phyloP scores from a whole-genome alignment of 2,888 invertebrate genomes.

The Tridacna crocea region DNA sequence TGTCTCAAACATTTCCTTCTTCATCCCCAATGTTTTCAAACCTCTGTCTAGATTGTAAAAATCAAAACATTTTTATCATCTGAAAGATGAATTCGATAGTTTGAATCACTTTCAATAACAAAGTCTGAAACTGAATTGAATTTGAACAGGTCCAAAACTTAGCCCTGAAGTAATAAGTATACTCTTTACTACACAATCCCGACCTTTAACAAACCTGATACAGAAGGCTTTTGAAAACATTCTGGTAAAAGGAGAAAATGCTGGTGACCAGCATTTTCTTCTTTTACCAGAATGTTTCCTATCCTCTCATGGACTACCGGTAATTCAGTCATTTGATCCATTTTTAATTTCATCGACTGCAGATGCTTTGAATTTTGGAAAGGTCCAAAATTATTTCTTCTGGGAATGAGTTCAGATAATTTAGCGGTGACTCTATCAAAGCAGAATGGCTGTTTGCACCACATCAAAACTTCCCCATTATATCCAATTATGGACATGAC shows the following conservation, averaged over 20 bases:
- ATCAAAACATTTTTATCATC: no score
- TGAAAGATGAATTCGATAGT: no score
- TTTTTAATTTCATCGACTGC: neutral
- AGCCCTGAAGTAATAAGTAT: no score
- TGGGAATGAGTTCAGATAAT: neutral
- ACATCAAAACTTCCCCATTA: neutral
- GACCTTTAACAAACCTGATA: no score
- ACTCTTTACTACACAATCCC: no score
- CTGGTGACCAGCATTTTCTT: neutral
- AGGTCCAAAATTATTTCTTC: neutral
- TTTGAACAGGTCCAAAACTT: no score
- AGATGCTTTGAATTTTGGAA: neutral
- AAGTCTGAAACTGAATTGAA: no score
- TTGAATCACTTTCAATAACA: neutral
- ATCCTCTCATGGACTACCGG: neutral
- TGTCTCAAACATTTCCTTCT: neutral
- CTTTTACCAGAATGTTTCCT: conserved; percentile 1
- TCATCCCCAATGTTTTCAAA: neutral
- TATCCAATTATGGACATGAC: conserved; percentile 32
- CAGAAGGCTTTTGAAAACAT: conserved; percentile 6
- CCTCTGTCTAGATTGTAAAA: neutral
- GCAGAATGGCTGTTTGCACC: no score
- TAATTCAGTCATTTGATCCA: no score
- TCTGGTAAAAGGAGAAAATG: neutral
- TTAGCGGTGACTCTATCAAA: neutral